Conservation (phyloP, 2,888 invertebrate genomes). For the Scaptomyza polygonia region DNA sequence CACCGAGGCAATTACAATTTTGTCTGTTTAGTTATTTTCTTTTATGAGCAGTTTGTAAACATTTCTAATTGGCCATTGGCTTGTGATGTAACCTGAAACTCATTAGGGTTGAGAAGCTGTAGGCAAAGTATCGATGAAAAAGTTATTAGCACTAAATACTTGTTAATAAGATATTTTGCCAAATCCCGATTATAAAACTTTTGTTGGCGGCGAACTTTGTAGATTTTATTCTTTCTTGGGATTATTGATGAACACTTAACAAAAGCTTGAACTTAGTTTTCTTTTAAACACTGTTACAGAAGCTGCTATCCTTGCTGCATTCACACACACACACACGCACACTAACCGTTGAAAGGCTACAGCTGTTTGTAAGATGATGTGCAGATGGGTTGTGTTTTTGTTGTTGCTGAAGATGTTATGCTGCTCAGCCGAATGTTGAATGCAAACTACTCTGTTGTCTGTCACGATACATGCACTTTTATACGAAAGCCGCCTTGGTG, state of each 20-base stretch:
- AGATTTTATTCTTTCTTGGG: neutral
- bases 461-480: slow-evolving; percentile 81
- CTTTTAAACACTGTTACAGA: neutral
- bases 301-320: slow-evolving; percentile 18
- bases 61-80: slow-evolving; percentile 33
- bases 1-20: slow-evolving; percentile 26
- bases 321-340: neutral
- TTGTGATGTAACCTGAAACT: slow-evolving; percentile 25
- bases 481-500: slow-evolving; percentile 71
- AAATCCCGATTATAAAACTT: slow-evolving; percentile 1
- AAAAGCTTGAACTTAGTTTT: neutral
- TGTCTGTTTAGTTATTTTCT: neutral
- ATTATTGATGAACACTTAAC: neutral
- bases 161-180: neutral
- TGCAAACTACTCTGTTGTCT: slow-evolving; percentile 81
- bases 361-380: slow-evolving; percentile 34
- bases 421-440: slow-evolving; percentile 77
- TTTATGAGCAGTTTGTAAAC: slow-evolving; percentile 23
- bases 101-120: neutral
- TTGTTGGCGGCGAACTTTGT: neutral
- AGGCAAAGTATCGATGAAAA: neutral
- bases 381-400: slow-evolving; percentile 16
- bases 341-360: slow-evolving; percentile 72
- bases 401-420: slow-evolving; percentile 54
- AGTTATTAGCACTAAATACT: slow-evolving; percentile 2